Conservation (phyloP, 2,888 invertebrate genomes). For the Andrena dorsata region DNA sequence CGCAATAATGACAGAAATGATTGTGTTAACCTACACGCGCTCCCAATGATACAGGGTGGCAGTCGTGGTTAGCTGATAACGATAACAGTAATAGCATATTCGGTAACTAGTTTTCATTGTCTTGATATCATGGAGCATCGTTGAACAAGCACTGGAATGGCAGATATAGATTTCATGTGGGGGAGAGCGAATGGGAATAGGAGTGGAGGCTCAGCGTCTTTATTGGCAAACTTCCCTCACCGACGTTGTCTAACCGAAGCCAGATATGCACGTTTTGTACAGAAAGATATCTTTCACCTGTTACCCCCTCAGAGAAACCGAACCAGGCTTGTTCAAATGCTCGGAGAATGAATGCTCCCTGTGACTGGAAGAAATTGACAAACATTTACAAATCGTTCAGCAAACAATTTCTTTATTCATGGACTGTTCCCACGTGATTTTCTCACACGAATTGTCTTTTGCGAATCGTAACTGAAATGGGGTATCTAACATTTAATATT, state of each 20-base stretch:
- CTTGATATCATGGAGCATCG: slow-evolving; percentile 3
- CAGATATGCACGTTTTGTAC: slow-evolving; percentile 1
- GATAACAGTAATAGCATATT: slow-evolving; percentile 9
- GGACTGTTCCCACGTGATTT: too few species aligned
- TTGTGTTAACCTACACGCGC: too few species aligned
- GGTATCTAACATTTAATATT: too few species aligned
- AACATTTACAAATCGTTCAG: too few species aligned
- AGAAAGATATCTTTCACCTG: slow-evolving; percentile 13
- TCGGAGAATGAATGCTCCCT: background rate
- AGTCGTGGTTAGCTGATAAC: background rate
- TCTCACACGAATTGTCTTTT: too few species aligned
- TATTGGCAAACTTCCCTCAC: slow-evolving; percentile 6
- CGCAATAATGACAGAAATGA: too few species aligned
- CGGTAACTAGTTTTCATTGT: slow-evolving; percentile 16
- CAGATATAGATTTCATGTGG: slow-evolving; percentile 4
- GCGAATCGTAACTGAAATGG: too few species aligned
- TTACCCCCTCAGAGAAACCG: background rate
- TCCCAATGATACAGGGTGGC: too few species aligned
- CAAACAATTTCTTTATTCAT: too few species aligned
- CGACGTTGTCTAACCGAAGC: background rate
- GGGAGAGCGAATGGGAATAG: slow-evolving; percentile 1
- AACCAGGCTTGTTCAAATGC: background rate
- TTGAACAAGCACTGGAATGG: background rate
- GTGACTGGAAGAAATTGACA: too few species aligned
- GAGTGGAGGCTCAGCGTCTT: slow-evolving; percentile 6